Conservation (phyloP, 2,888 invertebrate species). For the Stenoptilia bipunctidactyla region DNA sequence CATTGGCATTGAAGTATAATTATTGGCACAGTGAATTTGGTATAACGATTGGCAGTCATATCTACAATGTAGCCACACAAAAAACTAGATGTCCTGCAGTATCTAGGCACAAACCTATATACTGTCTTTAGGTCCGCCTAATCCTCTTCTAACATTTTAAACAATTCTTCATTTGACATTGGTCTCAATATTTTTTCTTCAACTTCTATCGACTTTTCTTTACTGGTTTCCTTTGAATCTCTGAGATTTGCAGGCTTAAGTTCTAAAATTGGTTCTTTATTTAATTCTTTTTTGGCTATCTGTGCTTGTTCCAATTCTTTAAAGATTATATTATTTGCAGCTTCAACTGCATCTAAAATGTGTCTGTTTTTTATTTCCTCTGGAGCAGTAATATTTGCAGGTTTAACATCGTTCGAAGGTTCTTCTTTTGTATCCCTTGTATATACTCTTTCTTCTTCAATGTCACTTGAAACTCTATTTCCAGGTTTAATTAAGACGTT, state of each 20-base stretch:
- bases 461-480: slow-evolving; percentile 14
- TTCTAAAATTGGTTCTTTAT: slow-evolving; percentile 13
- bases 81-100: neutral
- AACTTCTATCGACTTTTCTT: slow-evolving; percentile 15
- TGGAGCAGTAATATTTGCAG: slow-evolving; percentile 16
- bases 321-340: slow-evolving; percentile 3
- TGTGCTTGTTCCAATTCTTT: slow-evolving; percentile 15
- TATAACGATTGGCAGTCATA: slow-evolving; percentile 14
- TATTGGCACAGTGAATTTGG: slow-evolving; percentile 17
- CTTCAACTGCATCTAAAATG: slow-evolving; percentile 15
- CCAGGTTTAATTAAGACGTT: slow-evolving; percentile 16
- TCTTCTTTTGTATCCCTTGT: slow-evolving; percentile 16
- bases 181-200: slow-evolving; percentile 14
- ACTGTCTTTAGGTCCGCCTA: slow-evolving; percentile 13
- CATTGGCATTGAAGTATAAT: slow-evolving; percentile 19
- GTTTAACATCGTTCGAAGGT: slow-evolving; percentile 16
- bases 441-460: slow-evolving; percentile 14
- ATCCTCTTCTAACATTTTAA: slow-evolving; percentile 17
- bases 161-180: slow-evolving; percentile 17
- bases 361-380: slow-evolving; percentile 18
- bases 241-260: slow-evolving; percentile 14
- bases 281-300: slow-evolving; percentile 12
- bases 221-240: slow-evolving; percentile 15
- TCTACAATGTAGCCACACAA: slow-evolving; percentile 2
- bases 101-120: slow-evolving; percentile 13